Evolutionary conservation across 1,140 invertebrate genomes (phyloP), one percentile per base, ranked within the genome.

Genomic region (Rhagoletis zephyria): DNA sequence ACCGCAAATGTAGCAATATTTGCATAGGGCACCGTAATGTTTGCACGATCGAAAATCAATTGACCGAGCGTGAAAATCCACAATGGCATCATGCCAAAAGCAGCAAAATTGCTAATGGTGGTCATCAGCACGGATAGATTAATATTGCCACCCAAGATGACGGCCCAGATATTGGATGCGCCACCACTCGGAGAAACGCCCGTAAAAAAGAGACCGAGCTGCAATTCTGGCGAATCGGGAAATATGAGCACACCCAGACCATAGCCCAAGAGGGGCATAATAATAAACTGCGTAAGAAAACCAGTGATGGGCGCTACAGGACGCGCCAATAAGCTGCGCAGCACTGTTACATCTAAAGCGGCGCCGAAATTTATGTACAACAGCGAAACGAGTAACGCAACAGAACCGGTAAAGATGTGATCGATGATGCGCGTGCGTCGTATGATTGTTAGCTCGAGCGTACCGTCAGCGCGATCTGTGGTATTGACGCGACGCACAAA

Each of bases 311-410:
- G 97, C 74, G 96, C 91, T n/a, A 97, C 94, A 0, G 98, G 98
- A 88, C 94, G 95, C 88, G 94, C 95, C 1, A 98, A 88, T 12
- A 96, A 95, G 2, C 94, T 93, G 88, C 95, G 95, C 5, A 98
- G 94, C 6, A 96, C 95, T 1, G 89, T 94, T 90, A 97, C 95
- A 91, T 98, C 96, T 90, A 98, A 94, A 0, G 97, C 97, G 93
- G 97, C 98, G 0, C 98, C 98, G 94, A 98, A 98, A 93, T 98
- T 98, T 70, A 98, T 96, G 91, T 97, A 98, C 88, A 98, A 95
- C 74, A 98, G 93, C 0, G 96, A 95, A 85, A 98, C 97, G 70
- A 99, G 94, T 77, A 95, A 92, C 9, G 96, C 96, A 4, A 98
- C 95, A 87, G 96, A 97, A 63, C 93, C 94, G 0, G 96, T 96